Conservation (phyloP, 2,888 invertebrate species). For the Aleiodes testaceus region DNA sequence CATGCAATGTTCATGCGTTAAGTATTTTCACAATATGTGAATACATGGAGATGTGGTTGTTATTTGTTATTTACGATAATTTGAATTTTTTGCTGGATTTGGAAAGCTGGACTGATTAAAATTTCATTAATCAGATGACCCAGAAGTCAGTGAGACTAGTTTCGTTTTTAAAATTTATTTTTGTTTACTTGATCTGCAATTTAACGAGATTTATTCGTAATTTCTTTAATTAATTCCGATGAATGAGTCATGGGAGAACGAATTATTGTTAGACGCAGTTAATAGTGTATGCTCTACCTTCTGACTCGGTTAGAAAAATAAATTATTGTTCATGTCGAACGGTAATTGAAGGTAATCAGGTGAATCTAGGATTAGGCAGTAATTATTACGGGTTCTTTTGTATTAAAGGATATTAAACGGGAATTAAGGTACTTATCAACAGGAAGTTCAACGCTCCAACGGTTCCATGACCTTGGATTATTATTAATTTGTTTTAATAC, state of each 20-base stretch:
- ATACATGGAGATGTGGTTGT: background rate
- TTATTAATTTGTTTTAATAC: background rate
- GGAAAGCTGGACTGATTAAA: background rate
- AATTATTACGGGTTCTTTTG: background rate
- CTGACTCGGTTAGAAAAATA: background rate
- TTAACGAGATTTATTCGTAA: too few species aligned
- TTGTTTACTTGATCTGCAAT: too few species aligned
- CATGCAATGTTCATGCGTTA: conserved; percentile 12
- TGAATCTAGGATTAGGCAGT: too few species aligned
- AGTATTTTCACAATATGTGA: background rate
- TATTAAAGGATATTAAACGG: too few species aligned
- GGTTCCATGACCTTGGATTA: conserved; percentile 12
- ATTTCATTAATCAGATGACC: background rate
- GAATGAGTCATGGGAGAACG: too few species aligned
- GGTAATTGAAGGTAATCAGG: background rate
- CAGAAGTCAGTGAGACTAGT: too few species aligned
- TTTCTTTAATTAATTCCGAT: too few species aligned
- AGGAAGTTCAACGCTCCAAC: conserved; percentile 16
- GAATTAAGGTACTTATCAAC: background rate
- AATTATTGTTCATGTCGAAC: background rate
- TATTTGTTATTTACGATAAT: background rate
- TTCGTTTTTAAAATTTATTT: too few species aligned
- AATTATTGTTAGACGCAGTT: too few species aligned
- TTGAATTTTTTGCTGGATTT: background rate
- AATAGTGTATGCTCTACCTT: too few species aligned